These are phyloP conservation scores for Micrastur ruficollis DNA, from an alignment of 2,797 vertebrate genomes.

Conservation along the genomic window DNA sequence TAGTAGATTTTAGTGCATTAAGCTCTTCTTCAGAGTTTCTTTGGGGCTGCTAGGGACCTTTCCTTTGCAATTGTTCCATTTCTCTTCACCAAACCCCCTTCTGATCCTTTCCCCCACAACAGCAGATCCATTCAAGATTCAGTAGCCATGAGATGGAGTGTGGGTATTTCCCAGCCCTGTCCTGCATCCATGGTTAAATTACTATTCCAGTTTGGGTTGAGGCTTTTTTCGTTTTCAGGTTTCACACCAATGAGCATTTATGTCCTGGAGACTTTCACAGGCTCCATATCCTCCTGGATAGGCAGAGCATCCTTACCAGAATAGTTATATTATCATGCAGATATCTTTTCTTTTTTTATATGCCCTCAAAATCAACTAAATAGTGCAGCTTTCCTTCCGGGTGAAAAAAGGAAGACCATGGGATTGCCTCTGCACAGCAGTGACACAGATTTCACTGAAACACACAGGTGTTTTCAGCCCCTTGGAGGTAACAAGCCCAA, in stretches of 20 bases:
- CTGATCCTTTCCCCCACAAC: neutral
- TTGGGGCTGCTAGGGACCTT: neutral
- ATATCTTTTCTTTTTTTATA: neutral
- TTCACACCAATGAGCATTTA: neutral
- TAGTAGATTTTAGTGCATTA: neutral
- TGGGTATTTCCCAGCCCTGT: neutral
- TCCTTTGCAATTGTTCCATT: neutral
- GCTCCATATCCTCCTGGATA: neutral
- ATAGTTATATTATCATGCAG: neutral
- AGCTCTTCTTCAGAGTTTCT: neutral
- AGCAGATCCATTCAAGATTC: neutral
- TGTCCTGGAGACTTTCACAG: neutral
- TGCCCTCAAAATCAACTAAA: neutral
- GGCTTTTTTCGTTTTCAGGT: neutral
- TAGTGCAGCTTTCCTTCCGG: neutral
- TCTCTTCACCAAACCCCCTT: neutral
- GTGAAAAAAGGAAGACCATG: neutral
- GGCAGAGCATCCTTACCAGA: neutral
- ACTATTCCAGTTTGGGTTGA: neutral
- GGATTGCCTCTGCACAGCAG: neutral
- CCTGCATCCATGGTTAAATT: neutral
- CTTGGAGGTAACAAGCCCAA: neutral
- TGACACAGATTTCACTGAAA: neutral
- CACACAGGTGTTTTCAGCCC: neutral
- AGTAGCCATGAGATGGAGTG: neutral